Evolutionary conservation across 2,888 invertebrate species (phyloP).

Genomic region (Cryptophagus acutangulus): DNA sequence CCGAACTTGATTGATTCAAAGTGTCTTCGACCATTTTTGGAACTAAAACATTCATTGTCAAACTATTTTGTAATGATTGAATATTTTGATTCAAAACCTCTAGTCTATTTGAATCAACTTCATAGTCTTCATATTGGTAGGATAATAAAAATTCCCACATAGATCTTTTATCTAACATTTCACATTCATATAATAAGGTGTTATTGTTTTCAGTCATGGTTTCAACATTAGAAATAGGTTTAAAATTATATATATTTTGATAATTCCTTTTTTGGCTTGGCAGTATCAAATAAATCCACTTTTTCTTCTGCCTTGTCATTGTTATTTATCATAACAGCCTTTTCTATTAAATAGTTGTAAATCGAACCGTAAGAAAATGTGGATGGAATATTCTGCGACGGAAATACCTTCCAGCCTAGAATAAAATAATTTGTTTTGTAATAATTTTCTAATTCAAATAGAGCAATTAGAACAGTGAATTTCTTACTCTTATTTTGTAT

Average conservation of each 20-base stretch:
- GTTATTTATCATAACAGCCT: not conserved
- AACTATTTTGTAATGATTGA: not conserved
- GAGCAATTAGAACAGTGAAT: not conserved
- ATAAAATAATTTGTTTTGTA: not conserved
- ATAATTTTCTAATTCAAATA: not conserved
- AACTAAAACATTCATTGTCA: not conserved
- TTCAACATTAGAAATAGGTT: not conserved
- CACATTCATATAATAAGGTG: not conserved
- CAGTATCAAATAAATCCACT: not conserved
- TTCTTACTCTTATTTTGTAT: not conserved
- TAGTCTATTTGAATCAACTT: not conserved
- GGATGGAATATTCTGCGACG: not conserved
- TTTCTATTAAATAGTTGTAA: not conserved
- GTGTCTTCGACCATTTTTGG: too few species aligned
- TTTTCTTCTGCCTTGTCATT: not conserved
- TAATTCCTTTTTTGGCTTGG: not conserved
- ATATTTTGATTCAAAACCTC: not conserved
- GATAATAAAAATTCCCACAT: not conserved
- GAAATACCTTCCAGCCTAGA: not conserved
- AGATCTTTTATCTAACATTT: not conserved
- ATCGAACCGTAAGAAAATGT: not conserved
- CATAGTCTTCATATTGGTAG: slow-evolving; percentile 2
- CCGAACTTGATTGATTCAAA: not conserved
- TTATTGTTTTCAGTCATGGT: not conserved
- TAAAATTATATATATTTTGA: slow-evolving; percentile 1